Evolutionary conservation across 2,888 invertebrate genomes (phyloP).

Genomic region (Zele albiditarsus): DNA sequence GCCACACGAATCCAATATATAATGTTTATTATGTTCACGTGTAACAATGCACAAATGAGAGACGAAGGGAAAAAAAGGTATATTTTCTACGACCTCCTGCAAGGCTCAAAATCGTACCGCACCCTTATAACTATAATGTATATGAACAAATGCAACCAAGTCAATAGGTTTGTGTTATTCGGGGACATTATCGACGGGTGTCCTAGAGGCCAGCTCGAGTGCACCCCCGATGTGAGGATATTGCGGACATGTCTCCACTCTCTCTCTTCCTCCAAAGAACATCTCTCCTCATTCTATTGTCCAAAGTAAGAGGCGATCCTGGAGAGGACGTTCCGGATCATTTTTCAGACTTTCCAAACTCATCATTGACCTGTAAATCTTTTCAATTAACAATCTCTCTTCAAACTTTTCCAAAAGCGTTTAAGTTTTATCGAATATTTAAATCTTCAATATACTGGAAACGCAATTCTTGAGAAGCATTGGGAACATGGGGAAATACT

Average conservation of each 20-base stretch:
- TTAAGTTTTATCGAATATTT: constrained; percentile 7
- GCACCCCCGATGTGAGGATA: constrained; percentile 51
- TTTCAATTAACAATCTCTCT: constrained; percentile 23
- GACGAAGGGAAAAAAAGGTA: constrained; percentile 20
- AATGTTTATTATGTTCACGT: constrained; percentile 5
- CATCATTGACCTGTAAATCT: constrained; percentile 19
- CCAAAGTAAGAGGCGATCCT: not conserved
- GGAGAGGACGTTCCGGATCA: constrained; percentile 17
- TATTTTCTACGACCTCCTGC: constrained; percentile 40
- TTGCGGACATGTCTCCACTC: constrained; percentile 7
- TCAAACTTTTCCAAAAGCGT: not conserved
- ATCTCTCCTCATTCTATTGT: not conserved
- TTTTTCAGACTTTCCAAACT: constrained; percentile 23
- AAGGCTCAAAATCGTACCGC: constrained; percentile 38
- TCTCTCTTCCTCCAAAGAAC: not conserved
- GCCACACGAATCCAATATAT: not conserved
- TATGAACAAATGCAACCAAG: constrained; percentile 54
- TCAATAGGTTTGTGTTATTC: constrained; percentile 62
- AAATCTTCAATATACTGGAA: constrained; percentile 10
- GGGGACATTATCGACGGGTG: constrained; percentile 58
- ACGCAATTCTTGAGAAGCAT: constrained; percentile 7
- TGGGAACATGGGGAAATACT: constrained; percentile 49
- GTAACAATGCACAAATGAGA: constrained; percentile 35
- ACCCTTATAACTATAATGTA: constrained; percentile 28
- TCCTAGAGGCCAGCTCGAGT: constrained; percentile 59